phyloP scores from a whole-genome alignment of 2,113 vertebrate genomes.

The Piaya cayana region DNA sequence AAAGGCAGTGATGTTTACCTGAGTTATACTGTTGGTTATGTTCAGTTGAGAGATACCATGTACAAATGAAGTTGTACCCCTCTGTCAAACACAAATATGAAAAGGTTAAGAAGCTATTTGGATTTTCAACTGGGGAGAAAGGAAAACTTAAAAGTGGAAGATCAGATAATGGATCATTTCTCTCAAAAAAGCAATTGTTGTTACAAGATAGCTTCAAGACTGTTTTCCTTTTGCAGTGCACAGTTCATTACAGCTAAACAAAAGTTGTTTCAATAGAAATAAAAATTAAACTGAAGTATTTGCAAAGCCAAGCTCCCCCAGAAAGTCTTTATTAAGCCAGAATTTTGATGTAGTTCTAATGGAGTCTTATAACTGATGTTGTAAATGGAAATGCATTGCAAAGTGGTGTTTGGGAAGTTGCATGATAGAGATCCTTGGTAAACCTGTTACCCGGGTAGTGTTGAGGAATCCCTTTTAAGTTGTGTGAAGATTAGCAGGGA shows the following conservation, averaged over 20 bases:
- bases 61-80: not conserved
- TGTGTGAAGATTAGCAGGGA: not conserved
- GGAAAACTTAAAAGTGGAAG: not conserved
- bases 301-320: not conserved
- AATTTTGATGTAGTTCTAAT: not conserved
- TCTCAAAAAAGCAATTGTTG: not conserved
- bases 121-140: not conserved
- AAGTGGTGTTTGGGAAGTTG: not conserved
- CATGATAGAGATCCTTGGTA: rapidly evolving
- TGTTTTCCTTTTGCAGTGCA: not conserved
- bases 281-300: not conserved
- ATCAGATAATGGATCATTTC: not conserved
- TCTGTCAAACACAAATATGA: not conserved
- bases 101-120: not conserved
- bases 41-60: not conserved
- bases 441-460: not conserved
- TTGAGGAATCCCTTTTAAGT: not conserved
- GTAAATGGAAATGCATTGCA: not conserved
- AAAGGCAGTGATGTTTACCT: not conserved
- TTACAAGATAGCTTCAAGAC: not conserved
- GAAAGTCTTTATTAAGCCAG: not conserved
- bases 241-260: not conserved
- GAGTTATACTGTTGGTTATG: not conserved
- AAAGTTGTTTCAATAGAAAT: not conserved
- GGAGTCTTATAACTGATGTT: not conserved